phyloP scores from a whole-genome alignment of 2,113 vertebrate species.

The Carlito syrichta region DNA sequence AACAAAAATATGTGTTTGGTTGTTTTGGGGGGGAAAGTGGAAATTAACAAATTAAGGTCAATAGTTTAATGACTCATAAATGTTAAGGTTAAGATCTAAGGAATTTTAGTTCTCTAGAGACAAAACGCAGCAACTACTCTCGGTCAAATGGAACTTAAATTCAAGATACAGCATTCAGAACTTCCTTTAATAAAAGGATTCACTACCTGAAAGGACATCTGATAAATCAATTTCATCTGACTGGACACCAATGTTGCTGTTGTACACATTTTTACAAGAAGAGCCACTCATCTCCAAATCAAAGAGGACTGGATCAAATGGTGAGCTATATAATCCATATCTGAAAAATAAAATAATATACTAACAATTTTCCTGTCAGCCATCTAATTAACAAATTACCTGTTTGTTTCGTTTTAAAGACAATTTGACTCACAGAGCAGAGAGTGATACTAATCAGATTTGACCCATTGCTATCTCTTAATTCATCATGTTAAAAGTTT shows the following conservation, averaged over 20 bases:
- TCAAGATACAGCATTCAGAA: background rate
- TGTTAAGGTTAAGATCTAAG: background rate
- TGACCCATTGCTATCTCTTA: background rate
- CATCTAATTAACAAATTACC: constrained; percentile 28
- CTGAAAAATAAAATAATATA: constrained; percentile 80
- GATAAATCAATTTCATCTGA: constrained; percentile 99
- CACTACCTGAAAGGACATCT: constrained; percentile 96
- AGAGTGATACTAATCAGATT: background rate
- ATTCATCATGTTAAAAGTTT: background rate
- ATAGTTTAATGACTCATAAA: background rate
- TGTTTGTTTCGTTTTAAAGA: constrained; percentile 11
- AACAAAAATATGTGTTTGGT: no score
- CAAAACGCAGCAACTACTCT: background rate
- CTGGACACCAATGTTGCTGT: constrained; percentile 94
- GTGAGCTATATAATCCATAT: constrained; percentile 97
- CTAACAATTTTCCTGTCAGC: constrained; percentile 41
- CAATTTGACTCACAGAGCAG: background rate
- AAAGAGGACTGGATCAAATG: constrained; percentile 98
- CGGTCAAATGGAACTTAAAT: background rate
- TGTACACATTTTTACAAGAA: constrained; percentile 96
- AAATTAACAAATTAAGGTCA: background rate
- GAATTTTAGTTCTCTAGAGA: constrained; percentile 19
- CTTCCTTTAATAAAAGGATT: constrained; percentile 34
- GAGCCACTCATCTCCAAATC: constrained; percentile 99
- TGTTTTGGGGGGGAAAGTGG: rapidly evolving